These are phyloP conservation scores for Glaucomys volans DNA, from an alignment of 2,113 vertebrate species.

Conservation along the genomic window DNA sequence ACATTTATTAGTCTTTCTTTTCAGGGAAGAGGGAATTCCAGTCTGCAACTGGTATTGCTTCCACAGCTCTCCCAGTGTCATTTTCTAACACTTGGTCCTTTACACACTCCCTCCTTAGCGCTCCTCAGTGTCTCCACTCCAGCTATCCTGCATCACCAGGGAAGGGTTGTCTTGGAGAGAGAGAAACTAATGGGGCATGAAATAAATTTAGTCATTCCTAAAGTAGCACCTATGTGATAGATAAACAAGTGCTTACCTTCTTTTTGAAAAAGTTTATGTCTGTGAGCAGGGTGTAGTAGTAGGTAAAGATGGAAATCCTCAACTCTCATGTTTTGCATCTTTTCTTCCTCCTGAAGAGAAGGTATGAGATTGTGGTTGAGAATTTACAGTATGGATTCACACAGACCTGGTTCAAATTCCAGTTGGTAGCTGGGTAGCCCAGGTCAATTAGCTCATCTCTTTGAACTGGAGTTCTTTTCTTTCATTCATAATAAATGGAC, in stretches of 20 bases:
- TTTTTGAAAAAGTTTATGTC: neutral
- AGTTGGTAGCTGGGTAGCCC: neutral
- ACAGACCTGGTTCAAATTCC: neutral
- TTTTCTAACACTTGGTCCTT: neutral
- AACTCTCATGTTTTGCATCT: neutral
- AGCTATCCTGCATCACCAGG: too few relatives aligned
- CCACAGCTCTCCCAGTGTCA: neutral
- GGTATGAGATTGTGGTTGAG: neutral
- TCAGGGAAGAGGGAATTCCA: neutral
- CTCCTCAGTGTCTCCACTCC: neutral
- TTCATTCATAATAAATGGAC: neutral
- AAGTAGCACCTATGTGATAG: neutral
- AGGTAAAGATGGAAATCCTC: neutral
- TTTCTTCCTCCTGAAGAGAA: neutral
- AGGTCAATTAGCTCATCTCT: neutral
- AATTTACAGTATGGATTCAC: neutral
- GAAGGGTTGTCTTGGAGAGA: neutral
- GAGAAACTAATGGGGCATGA: neutral
- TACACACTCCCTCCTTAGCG: neutral
- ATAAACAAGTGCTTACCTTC: neutral
- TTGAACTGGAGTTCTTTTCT: conserved; percentile 15
- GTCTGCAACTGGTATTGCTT: neutral
- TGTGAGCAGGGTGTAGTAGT: neutral
- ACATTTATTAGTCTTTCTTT: neutral
- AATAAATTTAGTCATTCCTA: neutral